Evolutionary conservation across 2,797 vertebrate species (phyloP).

Genomic region (Dipus sagitta): DNA sequence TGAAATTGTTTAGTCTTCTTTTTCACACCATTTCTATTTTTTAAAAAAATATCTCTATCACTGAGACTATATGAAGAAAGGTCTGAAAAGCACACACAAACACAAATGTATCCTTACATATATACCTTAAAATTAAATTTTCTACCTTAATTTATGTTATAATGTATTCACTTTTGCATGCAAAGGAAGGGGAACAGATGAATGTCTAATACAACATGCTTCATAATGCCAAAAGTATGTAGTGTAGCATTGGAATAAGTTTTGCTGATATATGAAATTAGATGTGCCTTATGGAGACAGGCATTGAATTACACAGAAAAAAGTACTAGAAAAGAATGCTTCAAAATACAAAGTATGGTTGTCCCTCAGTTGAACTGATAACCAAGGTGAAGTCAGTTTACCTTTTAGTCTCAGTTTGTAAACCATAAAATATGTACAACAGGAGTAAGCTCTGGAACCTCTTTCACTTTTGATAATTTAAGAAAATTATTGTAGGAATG

Average conservation of each 20-base stretch:
- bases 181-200: constrained; percentile 17
- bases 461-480: constrained; percentile 40
- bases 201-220: constrained; percentile 43
- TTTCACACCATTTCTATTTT: constrained; percentile 22
- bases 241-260: background rate
- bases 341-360: constrained; percentile 12
- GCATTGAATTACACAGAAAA: background rate
- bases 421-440: background rate
- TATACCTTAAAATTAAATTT: constrained; percentile 36
- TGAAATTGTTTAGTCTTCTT: constrained; percentile 18
- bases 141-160: constrained; percentile 16
- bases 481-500: constrained; percentile 26
- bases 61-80: background rate
- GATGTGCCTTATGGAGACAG: background rate
- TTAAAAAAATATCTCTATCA: constrained; percentile 51
- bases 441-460: background rate
- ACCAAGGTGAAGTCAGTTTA: background rate
- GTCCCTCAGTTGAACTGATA: background rate
- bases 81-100: too few relatives aligned
- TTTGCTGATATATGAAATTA: constrained; percentile 26
- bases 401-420: constrained; percentile 13
- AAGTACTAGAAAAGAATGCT: background rate
- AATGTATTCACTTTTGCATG: background rate
- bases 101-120: background rate
- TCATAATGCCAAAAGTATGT: background rate